These are phyloP conservation scores for Zygothrica quintamaculata DNA, from an alignment of 2,888 invertebrate species.

Conservation along the genomic window DNA sequence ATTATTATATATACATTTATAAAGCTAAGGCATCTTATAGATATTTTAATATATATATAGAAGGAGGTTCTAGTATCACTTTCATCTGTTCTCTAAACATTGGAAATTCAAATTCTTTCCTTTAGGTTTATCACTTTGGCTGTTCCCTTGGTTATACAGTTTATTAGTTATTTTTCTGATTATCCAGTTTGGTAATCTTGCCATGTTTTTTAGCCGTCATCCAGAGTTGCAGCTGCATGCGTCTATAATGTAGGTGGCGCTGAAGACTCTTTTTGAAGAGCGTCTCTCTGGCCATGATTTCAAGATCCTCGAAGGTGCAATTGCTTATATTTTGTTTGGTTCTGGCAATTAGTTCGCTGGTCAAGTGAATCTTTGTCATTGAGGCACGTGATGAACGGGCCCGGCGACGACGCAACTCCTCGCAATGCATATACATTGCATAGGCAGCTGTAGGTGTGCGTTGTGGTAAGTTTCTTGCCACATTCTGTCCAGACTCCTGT, in stretches of 20 bases:
- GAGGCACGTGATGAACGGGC: constrained; percentile 36
- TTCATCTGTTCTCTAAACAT: constrained; percentile 34
- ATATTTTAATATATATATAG: not conserved
- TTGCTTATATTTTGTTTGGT: constrained; percentile 61
- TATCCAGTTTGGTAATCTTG: constrained; percentile 18
- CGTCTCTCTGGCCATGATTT: constrained; percentile 64
- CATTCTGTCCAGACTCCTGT: constrained; percentile 2
- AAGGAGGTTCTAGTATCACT: constrained; percentile 25
- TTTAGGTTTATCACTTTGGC: constrained; percentile 17
- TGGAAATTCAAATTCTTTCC: too few relatives aligned
- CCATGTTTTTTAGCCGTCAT: constrained; percentile 41
- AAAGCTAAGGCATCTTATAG: not conserved
- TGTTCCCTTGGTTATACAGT: constrained; percentile 4
- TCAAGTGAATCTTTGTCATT: constrained; percentile 62
- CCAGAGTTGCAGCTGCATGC: constrained; percentile 51
- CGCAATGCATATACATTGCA: constrained; percentile 59
- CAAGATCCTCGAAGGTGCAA: constrained; percentile 66
- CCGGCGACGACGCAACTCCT: constrained; percentile 59
- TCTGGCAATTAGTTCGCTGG: constrained; percentile 59
- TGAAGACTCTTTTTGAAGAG: constrained; percentile 63
- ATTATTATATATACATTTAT: constrained; percentile 1
- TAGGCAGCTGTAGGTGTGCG: constrained; percentile 64
- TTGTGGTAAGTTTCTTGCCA: constrained; percentile 2
- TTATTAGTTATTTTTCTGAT: not conserved
- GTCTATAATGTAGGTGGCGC: constrained; percentile 59